Evolutionary conservation across 2,113 vertebrate genomes (phyloP), one percentile per base, ranked within the genome.

Genomic region (Thryonomys swinderianus): DNA sequence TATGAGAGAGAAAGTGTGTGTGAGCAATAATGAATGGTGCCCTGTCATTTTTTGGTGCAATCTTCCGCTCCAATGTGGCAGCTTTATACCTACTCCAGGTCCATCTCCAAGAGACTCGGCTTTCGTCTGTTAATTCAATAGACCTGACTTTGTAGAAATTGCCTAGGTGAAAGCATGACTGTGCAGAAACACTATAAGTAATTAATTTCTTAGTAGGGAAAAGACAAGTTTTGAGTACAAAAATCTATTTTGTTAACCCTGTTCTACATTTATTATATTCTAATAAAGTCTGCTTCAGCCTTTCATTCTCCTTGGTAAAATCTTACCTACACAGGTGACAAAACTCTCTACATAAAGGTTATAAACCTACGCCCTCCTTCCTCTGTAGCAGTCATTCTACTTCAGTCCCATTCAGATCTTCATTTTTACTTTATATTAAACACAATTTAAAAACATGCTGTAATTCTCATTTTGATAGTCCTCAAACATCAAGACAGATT

Each of bases 381-480:
- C 10, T 83, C n/a, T 66, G 42, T 18, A 59, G 40, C 61, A 40
- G 37, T 34, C 55, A 88, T 27, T 20, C 17, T 34, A 61, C 62
- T 69, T 71, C 17, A 73, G 32, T 55, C 30, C 20, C 53, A 48
- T 27, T 71, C 34, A 78, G 14, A 37, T 84, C 74, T 90, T 42
- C 16, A 91, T 80, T 80, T 95, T 62, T 61, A 80, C 9, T 71
- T 32, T 21, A 27, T 45, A 89, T 30, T 88, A 83, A 30, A 85
- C 16, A 91, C 74, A 78, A 71, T 90, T 90, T n/a, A 82, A 88
- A 97, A 82, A 81, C 3, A 12, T 81, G 76, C 25, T 83, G 21
- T 20, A 81, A 37, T 93, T 94, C 23, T 90, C 51, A 93, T 59
- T 87, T 91, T 80, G 91, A 79, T 85, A 91, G 94, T 37, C 23